These are phyloP conservation scores for Pantherophis alleghaniensis DNA, from an alignment of 2,797 vertebrate species.

Conservation along the genomic window DNA sequence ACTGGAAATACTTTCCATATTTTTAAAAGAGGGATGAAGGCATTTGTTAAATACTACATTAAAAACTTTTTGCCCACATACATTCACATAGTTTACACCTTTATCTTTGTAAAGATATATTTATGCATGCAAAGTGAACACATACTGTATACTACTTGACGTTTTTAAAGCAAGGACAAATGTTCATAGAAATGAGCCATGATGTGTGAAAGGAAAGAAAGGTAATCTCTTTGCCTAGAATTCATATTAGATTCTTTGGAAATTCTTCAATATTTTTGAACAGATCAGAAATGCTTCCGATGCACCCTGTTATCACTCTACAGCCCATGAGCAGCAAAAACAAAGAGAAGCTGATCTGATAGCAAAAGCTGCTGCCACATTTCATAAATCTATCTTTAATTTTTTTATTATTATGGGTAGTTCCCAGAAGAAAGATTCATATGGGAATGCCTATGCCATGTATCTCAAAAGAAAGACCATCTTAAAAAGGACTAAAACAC, in stretches of 20 bases:
- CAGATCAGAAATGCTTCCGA: slow-evolving; percentile 61
- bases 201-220: slow-evolving; percentile 8
- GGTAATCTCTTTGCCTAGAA: slow-evolving; percentile 56
- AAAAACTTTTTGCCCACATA: background rate
- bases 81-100: background rate
- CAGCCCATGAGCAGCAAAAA: slow-evolving; percentile 39
- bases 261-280: slow-evolving; percentile 59
- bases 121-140: background rate
- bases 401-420: slow-evolving; percentile 12
- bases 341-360: slow-evolving; percentile 49
- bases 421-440: slow-evolving; percentile 13
- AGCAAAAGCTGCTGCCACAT: slow-evolving; percentile 31
- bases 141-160: background rate
- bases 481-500: background rate
- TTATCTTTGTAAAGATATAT: background rate
- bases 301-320: slow-evolving; percentile 53
- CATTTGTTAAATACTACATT: background rate
- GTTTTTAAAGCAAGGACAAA: background rate
- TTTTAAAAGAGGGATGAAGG: background rate
- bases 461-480: background rate
- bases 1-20: accelerated
- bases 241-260: slow-evolving; percentile 56
- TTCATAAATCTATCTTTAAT: slow-evolving; percentile 10
- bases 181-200: slow-evolving; percentile 47
- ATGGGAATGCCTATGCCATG: background rate